Evolutionary conservation across 2,797 vertebrate species (phyloP), one percentile per base, ranked within the genome.

Genomic region (Hyperoplus lanceolatus): DNA sequence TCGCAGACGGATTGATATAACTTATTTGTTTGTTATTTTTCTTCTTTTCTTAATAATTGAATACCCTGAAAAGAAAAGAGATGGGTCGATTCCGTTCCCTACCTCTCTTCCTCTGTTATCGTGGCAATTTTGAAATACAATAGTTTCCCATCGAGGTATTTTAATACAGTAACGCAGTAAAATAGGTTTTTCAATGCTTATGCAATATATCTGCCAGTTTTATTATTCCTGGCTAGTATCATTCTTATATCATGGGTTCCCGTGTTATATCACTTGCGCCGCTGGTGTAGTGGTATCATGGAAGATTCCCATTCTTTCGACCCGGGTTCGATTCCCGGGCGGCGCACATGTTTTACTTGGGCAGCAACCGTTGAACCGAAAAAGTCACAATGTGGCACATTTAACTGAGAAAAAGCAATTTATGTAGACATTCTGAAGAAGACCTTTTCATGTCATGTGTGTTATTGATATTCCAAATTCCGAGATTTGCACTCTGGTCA

Each of bases 301-400:
- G 97, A 98, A 99, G 97, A 99, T 98, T 99, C 97, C 97, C 97
- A 98, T 98, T 99, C 97, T 99, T 98, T 97, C 94, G 97, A 99
- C 97, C 97, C 94, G 96, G 97, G 97, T 98, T 98, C 97, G 96
- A 98, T 99, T 98, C 97, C 97, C 96, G 97, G 97, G 97, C 97
- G 97, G 97, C 97, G 97, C 95, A 97, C 2, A 0, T 0, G 0
- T 0, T 61, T 77, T 89, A 11, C 10, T 1, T 7, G 3, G 1
- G 11, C 6, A 5, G 1, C n/a, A 58, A 14, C 13, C 1, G 3
- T 8, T 10, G 1, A 45, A 29, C 1, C 16, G 3, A 1, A 45
- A 15, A 53, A 54, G 2, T 3, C 8, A 8, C 3, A n/a, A 45
- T 8, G 5, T n/a, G 4, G 2, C 14, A 6, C 1, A 21, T 7